Evolutionary conservation across 1,140 invertebrate species (phyloP).

Genomic region (Formica selysi): DNA sequence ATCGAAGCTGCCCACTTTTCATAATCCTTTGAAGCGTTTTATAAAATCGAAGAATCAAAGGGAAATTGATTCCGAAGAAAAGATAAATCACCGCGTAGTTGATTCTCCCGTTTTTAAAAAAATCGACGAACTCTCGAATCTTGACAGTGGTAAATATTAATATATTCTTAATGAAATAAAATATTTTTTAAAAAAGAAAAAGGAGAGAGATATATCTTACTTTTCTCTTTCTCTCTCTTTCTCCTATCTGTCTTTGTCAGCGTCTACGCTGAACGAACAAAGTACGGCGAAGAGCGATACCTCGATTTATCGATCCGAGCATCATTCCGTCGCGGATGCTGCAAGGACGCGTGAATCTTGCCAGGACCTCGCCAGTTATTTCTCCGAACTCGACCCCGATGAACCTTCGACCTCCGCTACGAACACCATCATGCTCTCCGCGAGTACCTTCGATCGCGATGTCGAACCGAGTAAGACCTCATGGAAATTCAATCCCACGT

Average conservation of each 20-base stretch:
- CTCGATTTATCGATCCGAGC: slow-evolving; percentile 50
- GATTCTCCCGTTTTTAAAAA: not conserved
- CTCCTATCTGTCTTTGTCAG: slow-evolving; percentile 33
- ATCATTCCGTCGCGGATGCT: slow-evolving; percentile 19
- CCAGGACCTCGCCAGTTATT: slow-evolving; percentile 54
- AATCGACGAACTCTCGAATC: not conserved
- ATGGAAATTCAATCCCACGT: slow-evolving; percentile 13
- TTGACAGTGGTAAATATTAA: slow-evolving; percentile 48
- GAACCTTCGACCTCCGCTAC: slow-evolving; percentile 65
- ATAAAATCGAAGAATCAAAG: slow-evolving; percentile 68
- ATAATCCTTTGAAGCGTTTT: slow-evolving; percentile 75
- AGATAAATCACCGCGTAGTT: not conserved
- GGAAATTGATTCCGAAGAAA: slow-evolving; percentile 38
- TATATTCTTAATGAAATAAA: not conserved
- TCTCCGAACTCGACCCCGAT: slow-evolving; percentile 55
- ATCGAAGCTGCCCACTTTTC: slow-evolving; percentile 74
- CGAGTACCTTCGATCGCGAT: slow-evolving; percentile 61
- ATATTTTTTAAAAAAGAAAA: not conserved
- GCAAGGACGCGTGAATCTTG: slow-evolving; percentile 53
- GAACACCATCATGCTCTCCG: slow-evolving; percentile 31
- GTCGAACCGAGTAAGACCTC: slow-evolving; percentile 53
- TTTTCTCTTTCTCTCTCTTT: too few relatives aligned
- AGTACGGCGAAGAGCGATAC: slow-evolving; percentile 20
- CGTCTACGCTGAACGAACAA: slow-evolving; percentile 28
- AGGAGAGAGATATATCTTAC: not conserved